Base-by-base conservation (phyloP, 2,113 vertebrate genomes). In the Symphodus melops region DNA sequence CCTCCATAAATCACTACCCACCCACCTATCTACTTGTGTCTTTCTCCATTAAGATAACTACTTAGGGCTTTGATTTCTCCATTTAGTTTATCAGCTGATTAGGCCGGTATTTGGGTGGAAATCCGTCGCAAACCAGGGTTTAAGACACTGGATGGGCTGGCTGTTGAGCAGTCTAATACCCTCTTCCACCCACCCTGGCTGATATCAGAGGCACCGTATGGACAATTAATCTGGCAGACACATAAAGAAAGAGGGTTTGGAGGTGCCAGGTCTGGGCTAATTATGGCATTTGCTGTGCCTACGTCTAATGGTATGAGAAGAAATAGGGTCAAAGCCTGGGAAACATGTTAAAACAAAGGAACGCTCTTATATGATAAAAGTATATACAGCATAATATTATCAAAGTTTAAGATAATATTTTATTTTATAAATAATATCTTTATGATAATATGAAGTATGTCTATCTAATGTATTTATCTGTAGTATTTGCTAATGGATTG, bases 1-100 rank as follows among this genome's bases (percentile, higher is more conserved):
- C 52, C 48, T 25, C 73, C 66, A 23, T n/a, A 33, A 33, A 33
- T 64, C 64, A 16, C 52, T 54, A 33, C 28, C 28, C 52, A 51
- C 54, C 52, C 67, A 72, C 73, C 86, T 87, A 92, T 89, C 89
- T 79, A 46, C 64, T 83, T 82, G 85, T 86, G 87, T 89, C 83
- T 85, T 92, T 75, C 83, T 79, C 89, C 86, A 89, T 93, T 95
- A 91, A 87, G 90, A 93, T 92, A 92, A 89, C 82, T 82, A 88
- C 90, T 88, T 88, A 82, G 62, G 76, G 59, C 46, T 79, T 57
- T 28, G 84, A 88, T 81, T 87, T 88, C 86, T 85, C 83, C 65
- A 84, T 89, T 89, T 87, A 86, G 84, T 84, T 92, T 88, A 89
- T 70, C 23, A 82, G 84, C 73, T 85, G 85, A 81, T 92, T 88